These are phyloP conservation scores for Merodon equestris DNA, from an alignment of 2,888 invertebrate species.

Conservation along the genomic window DNA sequence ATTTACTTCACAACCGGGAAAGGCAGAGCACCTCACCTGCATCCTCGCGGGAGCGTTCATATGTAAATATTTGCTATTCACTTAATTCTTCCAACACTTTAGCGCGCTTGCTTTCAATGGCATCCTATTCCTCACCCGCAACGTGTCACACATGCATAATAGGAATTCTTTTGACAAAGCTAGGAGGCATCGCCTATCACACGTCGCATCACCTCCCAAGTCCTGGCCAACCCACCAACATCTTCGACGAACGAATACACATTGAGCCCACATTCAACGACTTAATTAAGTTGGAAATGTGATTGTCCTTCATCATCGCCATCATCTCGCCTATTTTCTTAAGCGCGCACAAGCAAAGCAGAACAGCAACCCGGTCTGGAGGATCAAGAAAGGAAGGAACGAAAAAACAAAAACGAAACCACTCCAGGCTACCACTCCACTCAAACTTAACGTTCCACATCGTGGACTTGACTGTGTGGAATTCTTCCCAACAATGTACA, in stretches of 20 bases:
- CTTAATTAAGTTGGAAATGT: slow-evolving; percentile 61
- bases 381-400: neutral
- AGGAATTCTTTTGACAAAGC: neutral
- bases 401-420: slow-evolving; percentile 2
- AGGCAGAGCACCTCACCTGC: no score
- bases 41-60: slow-evolving; percentile 1
- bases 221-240: neutral
- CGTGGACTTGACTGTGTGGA: slow-evolving; percentile 14
- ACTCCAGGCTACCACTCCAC: neutral
- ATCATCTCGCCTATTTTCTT: slow-evolving; percentile 35
- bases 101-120: neutral
- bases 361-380: neutral
- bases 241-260: slow-evolving; percentile 19
- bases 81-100: slow-evolving; percentile 34
- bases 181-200: slow-evolving; percentile 32
- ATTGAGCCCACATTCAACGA: slow-evolving; percentile 54
- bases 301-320: slow-evolving; percentile 53
- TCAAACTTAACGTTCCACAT: neutral
- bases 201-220: slow-evolving; percentile 11
- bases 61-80: slow-evolving; percentile 50
- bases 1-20: no score
- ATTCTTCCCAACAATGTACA: slow-evolving; percentile 18
- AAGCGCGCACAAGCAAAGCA: slow-evolving; percentile 18
- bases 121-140: slow-evolving; percentile 31
- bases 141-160: slow-evolving; percentile 59